A percentile compares a stretch with the other conserved stretches of the same genome.
Conservation (phyloP, 53 echinoderm and acorn worm species). For the Echinarachnius parma region DNA sequence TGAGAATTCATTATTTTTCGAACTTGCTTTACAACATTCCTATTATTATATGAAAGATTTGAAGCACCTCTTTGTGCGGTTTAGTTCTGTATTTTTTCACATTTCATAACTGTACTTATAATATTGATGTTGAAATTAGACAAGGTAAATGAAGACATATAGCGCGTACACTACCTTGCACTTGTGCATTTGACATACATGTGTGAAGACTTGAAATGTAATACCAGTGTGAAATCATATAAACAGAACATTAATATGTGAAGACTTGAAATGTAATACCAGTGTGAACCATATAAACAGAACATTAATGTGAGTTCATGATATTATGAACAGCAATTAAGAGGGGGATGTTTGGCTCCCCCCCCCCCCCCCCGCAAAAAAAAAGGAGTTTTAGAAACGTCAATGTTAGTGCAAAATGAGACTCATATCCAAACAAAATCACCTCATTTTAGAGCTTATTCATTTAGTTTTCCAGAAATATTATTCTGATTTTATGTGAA, state of each 20-base stretch:
- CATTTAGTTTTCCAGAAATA: too few species aligned
- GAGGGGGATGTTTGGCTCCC: too few species aligned
- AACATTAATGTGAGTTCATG: slow-evolving; percentile 4
- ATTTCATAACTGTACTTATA: slow-evolving; percentile 35
- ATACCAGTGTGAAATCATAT: neutral
- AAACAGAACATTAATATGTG: neutral
- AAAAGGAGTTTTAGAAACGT: too few species aligned
- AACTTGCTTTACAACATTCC: slow-evolving; percentile 52
- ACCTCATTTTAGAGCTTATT: too few species aligned
- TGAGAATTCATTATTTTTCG: slow-evolving; percentile 47
- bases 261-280: neutral
- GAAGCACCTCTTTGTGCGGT: slow-evolving; percentile 47
- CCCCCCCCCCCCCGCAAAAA: too few species aligned
- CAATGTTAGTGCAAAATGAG: too few species aligned
- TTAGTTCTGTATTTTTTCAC: slow-evolving; percentile 54
- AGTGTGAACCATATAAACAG: slow-evolving; percentile 4
- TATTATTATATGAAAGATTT: slow-evolving; percentile 35
- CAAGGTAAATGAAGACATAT: neutral
- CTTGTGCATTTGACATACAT: too few species aligned
- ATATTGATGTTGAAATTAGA: slow-evolving; percentile 33
- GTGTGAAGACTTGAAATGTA: slow-evolving; percentile 38
- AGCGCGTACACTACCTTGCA: neutral
- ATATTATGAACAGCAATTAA: too few species aligned
- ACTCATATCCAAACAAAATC: too few species aligned
- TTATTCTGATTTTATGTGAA: too few species aligned